Conservation (phyloP, 1,140 invertebrate species). For the Megalonaias nervosa region DNA sequence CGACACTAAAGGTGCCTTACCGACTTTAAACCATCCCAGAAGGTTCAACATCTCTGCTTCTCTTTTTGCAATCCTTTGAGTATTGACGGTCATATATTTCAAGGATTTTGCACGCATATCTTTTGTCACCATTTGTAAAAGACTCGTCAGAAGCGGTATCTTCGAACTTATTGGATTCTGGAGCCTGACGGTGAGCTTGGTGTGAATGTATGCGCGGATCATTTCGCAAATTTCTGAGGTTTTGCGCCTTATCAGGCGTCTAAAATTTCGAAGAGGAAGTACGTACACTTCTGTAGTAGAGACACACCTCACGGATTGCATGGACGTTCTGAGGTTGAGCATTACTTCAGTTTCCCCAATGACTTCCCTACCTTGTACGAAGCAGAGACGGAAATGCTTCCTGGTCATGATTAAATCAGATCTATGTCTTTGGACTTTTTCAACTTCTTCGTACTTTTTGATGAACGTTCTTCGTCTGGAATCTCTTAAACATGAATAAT, state of each 20-base stretch:
- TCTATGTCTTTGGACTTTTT: no score
- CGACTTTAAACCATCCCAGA: slow-evolving; percentile 22
- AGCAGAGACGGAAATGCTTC: slow-evolving; percentile 19
- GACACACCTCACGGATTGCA: slow-evolving; percentile 15
- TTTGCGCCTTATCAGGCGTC: slow-evolving; percentile 8
- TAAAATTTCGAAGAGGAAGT: slow-evolving; percentile 11
- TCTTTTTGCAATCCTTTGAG: slow-evolving; percentile 4
- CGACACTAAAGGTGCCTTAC: slow-evolving; percentile 18
- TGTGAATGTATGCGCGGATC: slow-evolving; percentile 21
- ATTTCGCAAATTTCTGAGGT: slow-evolving; percentile 12
- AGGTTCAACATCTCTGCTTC: slow-evolving; percentile 18
- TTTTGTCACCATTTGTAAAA: neutral
- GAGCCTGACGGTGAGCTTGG: slow-evolving; percentile 9
- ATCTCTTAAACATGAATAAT: no score
- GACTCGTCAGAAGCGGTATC: slow-evolving; percentile 7
- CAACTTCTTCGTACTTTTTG: no score
- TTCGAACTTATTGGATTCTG: slow-evolving; percentile 18
- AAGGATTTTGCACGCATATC: slow-evolving; percentile 1
- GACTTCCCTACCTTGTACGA: slow-evolving; percentile 25
- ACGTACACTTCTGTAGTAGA: slow-evolving; percentile 29
- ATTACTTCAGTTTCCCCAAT: slow-evolving; percentile 33
- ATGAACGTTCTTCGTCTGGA: no score
- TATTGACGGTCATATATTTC: neutral
- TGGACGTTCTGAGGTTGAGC: slow-evolving; percentile 15
- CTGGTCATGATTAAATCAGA: no score